Base-by-base conservation (phyloP, 2,797 vertebrate genomes). In the Takifugu ocellatus region DNA sequence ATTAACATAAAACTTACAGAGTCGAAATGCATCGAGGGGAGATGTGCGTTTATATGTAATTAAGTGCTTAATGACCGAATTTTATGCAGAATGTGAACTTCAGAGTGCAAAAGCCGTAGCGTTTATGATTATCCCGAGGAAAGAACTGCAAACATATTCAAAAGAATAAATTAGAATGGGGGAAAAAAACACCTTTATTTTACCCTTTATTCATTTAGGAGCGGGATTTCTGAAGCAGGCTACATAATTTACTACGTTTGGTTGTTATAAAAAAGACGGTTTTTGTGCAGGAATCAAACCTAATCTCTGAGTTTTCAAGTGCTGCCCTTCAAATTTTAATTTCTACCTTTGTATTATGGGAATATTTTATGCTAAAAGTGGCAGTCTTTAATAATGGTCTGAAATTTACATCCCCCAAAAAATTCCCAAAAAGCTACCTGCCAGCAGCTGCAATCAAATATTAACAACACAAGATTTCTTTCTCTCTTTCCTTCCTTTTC, bases 111-210 rank as follows among this genome's bases (percentile, higher is more conserved):
- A 72, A 80, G 51, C 1, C 29, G 26, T 0, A 7, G 55, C 65
- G 77, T 77, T 81, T 66, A 70, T 57, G 25, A 69, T 65, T 53
- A 59, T 58, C 53, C 49, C 0, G 46, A 73, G 61, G 66, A 63
- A 75, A 68, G 59, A 49, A 21, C 57, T 15, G 25, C 36, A 60
- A 56, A 49, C 68, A 56, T 36, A 70, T 62, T 75, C 59, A 68
- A 15, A 31, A 31, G 69, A 83, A 70, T 72, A 53, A 59, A 83
- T 83, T 75, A 79, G 43, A 59, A 56, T 26, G 50, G 5, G 9
- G 53, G 11, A 61, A 69, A 54, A 51, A 78, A 78, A 66, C 25
- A 3, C 49, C 24, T 82, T 71, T 56, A 21, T 31, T 68, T 60
- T 31, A 33, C 58, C 61, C 47, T 72, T 78, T 62, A 75, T 79